Percentiles rank a stretch among this genome's conserved stretches.
Evolutionary conservation across 2,888 invertebrate genomes (phyloP).

Genomic region (Lepas anatifera): DNA sequence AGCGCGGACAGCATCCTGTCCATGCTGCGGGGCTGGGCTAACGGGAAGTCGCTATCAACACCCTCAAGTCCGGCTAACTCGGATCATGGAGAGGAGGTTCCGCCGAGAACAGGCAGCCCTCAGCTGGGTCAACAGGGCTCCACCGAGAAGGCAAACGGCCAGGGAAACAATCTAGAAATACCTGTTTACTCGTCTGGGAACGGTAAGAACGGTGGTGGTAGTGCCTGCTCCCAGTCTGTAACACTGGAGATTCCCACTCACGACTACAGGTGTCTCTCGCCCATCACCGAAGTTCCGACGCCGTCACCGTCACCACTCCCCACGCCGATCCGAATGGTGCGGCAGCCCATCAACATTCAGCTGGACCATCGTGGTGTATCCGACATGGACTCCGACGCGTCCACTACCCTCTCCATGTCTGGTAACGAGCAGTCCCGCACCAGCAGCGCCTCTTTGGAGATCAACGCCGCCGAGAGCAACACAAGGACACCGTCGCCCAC

Average conservation of each 20-base stretch:
- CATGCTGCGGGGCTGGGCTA: constrained; percentile 42
- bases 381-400: neutral
- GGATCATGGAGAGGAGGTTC: constrained; percentile 14
- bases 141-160: neutral
- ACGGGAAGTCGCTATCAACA: neutral
- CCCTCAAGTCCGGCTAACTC: constrained; percentile 15
- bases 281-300: constrained; percentile 58
- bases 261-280: constrained; percentile 49
- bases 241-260: constrained; percentile 57
- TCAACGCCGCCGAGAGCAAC: neutral
- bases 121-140: neutral
- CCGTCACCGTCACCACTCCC: constrained; percentile 49
- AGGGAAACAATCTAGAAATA: neutral
- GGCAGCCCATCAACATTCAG: neutral
- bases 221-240: constrained; percentile 35
- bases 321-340: constrained; percentile 40
- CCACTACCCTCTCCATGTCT: neutral
- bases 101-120: neutral
- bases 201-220: constrained; percentile 6
- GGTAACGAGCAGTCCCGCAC: constrained; percentile 5
- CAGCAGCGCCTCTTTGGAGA: neutral
- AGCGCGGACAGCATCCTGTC: constrained; percentile 67
- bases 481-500: neutral
- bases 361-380: neutral
- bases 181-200: neutral